Evolutionary conservation across 2,797 vertebrate species (phyloP).

Genomic region (Prionace glauca): DNA sequence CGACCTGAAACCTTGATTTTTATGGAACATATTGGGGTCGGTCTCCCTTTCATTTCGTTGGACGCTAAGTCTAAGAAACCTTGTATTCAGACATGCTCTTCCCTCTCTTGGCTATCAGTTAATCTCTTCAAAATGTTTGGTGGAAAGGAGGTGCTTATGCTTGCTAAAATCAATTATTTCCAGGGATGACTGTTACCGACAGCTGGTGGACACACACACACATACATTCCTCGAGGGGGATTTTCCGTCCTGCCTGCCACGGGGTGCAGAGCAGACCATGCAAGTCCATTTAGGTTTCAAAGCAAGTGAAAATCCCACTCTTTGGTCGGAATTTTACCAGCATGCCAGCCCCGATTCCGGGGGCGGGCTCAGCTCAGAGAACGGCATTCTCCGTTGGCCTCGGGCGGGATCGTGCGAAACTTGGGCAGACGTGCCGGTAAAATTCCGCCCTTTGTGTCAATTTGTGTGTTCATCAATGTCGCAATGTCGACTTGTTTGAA

Average conservation of each 20-base stretch:
- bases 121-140: not conserved
- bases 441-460: not conserved
- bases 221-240: no score
- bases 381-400: no score
- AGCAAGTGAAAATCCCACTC: not conserved
- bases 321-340: not conserved
- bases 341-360: no score
- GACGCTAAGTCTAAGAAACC: not conserved
- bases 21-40: not conserved
- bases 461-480: not conserved
- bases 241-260: no score
- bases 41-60: not conserved
- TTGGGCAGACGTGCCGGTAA: no score
- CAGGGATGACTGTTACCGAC: not conserved
- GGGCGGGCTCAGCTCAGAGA: no score
- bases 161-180: not conserved
- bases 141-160: not conserved
- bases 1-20: not conserved
- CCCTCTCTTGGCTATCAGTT: not conserved
- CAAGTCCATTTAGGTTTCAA: no score
- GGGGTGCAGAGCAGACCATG: no score
- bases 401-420: no score
- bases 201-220: no score
- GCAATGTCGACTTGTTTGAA: no score
- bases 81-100: not conserved